Evolutionary conservation across 2,888 invertebrate species (phyloP).

Genomic region (Scaptomyza cyrtandrae): DNA sequence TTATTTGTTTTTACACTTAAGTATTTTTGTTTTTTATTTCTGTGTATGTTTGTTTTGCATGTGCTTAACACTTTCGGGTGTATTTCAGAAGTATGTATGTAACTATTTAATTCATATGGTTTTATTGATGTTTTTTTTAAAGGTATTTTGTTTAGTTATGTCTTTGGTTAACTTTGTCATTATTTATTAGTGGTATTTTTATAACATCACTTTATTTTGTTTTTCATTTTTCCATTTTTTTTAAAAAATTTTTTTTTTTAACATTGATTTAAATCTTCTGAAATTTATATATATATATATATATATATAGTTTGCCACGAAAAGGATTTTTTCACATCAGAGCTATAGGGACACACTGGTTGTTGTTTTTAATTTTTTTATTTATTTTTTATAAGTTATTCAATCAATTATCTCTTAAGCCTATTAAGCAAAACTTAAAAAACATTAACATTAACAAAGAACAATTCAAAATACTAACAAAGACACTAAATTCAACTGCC

Average conservation of each 20-base stretch:
- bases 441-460: no score
- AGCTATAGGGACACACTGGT: no score
- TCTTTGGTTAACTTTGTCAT: constrained; percentile 26
- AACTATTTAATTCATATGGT: constrained; percentile 21
- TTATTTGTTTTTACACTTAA: constrained; percentile 25
- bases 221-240: background rate
- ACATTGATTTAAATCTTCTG: constrained; percentile 11
- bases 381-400: no score
- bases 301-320: constrained; percentile 8
- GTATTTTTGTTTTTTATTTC: background rate
- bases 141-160: constrained; percentile 17
- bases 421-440: no score
- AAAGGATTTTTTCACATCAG: no score
- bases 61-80: constrained; percentile 18
- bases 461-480: no score
- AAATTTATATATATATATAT: constrained; percentile 1
- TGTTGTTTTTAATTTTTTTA: no score
- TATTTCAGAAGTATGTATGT: constrained; percentile 16
- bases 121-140: constrained; percentile 9
- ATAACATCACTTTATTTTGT: constrained; percentile 9
- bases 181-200: constrained; percentile 8
- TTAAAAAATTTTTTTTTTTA: background rate
- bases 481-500: no score
- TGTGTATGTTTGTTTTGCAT: constrained; percentile 4
- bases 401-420: no score